Conservation (phyloP, 2,888 invertebrate species). For the Periphyllus acericola region DNA sequence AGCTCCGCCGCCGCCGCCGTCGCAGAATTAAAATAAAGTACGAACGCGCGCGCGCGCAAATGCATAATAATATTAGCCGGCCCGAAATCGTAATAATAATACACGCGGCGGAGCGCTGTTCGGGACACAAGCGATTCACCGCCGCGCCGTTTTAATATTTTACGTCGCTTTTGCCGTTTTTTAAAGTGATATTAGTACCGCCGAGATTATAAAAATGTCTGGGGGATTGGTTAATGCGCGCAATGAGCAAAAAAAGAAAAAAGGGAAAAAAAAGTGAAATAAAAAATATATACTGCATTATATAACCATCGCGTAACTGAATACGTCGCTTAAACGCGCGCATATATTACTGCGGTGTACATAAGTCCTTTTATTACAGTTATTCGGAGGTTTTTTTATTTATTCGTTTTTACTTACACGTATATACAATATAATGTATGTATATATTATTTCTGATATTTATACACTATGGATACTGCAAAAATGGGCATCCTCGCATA, state of each 20-base stretch:
- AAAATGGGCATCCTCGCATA: constrained; percentile 2
- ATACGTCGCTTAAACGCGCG: constrained; percentile 25
- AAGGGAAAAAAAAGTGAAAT: too few species aligned
- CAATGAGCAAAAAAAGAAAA: not conserved
- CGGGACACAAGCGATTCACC: not conserved
- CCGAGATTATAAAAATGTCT: constrained; percentile 39
- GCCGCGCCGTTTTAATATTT: constrained; percentile 31
- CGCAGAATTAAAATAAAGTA: constrained; percentile 9
- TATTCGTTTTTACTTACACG: constrained; percentile 28
- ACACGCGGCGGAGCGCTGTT: not conserved
- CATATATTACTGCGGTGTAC: not conserved
- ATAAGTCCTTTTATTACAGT: constrained; percentile 33
- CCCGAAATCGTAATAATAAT: constrained; percentile 18
- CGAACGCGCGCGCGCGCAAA: constrained; percentile 6
- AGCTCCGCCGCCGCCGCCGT: not conserved
- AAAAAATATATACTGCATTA: not conserved
- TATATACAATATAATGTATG: not conserved
- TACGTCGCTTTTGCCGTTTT: constrained; percentile 5
- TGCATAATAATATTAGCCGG: constrained; percentile 9
- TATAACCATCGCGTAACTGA: not conserved
- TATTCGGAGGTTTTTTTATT: constrained; percentile 5
- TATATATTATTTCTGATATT: not conserved
- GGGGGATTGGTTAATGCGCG: constrained; percentile 11
- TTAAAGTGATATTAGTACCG: constrained; percentile 35
- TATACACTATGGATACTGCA: not conserved